These are phyloP conservation scores for Leucophenga varia DNA, from an alignment of 1,140 invertebrate species.

Conservation along the genomic window DNA sequence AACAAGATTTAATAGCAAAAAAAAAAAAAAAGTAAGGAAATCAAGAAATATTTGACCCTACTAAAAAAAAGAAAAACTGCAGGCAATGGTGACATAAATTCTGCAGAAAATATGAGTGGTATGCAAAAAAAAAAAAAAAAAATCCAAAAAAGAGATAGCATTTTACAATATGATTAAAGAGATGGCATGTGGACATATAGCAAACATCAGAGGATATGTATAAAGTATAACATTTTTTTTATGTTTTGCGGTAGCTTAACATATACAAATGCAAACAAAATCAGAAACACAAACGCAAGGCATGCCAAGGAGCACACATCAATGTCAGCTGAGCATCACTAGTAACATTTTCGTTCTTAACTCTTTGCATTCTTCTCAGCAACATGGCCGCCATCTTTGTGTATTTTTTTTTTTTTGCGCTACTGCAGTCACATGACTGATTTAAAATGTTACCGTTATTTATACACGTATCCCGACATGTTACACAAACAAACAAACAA, in stretches of 20 bases:
- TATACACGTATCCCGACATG: constrained; percentile 50
- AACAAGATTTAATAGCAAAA: too few relatives aligned
- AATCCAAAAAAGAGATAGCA: constrained; percentile 15
- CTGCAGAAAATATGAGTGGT: constrained; percentile 44
- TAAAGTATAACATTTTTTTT: constrained; percentile 46
- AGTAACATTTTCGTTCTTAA: constrained; percentile 26
- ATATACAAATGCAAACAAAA: constrained; percentile 9
- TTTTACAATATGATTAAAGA: neutral
- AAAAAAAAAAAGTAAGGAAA: too few relatives aligned
- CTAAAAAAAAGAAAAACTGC: constrained; percentile 11
- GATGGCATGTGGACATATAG: constrained; percentile 13
- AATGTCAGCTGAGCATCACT: constrained; percentile 32
- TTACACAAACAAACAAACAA: neutral
- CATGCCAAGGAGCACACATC: too few relatives aligned
- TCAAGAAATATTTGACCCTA: too few relatives aligned
- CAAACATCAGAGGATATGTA: constrained; percentile 20
- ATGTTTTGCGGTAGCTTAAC: constrained; percentile 29
- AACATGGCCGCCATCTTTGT: constrained; percentile 30
- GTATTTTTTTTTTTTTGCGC: constrained; percentile 42
- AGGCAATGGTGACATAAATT: constrained; percentile 49
- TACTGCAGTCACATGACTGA: constrained; percentile 50
- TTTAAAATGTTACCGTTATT: constrained; percentile 54
- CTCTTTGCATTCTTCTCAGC: too few relatives aligned
- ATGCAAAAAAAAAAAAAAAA: constrained; percentile 18
- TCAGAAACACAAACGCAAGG: constrained; percentile 10